phyloP scores from a whole-genome alignment of 2,888 invertebrate genomes.

The Drosophila limbata region DNA sequence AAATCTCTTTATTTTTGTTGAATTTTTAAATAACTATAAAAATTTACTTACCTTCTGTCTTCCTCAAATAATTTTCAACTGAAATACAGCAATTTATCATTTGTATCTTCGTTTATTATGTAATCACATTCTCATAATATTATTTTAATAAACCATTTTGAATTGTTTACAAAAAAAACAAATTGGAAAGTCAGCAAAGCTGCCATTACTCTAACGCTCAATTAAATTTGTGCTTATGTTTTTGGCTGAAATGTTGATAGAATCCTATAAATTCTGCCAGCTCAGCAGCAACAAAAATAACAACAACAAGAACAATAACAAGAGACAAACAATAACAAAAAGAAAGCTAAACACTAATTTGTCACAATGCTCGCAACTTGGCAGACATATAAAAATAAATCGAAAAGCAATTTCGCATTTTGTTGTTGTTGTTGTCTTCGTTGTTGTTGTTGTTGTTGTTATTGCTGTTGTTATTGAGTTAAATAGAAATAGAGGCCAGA shows the following conservation, averaged over 20 bases:
- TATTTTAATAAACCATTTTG: neutral
- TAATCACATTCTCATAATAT: neutral
- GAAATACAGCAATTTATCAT: neutral
- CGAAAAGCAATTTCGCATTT: slow-evolving; percentile 77
- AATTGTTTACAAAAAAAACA: neutral
- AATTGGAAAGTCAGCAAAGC: neutral
- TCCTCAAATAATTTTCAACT: neutral
- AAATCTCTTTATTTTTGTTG: no score
- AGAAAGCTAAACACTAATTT: slow-evolving; percentile 68
- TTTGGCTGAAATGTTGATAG: slow-evolving; percentile 28
- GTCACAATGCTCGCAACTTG: slow-evolving; percentile 76
- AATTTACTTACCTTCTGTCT: no score
- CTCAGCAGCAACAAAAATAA: slow-evolving; percentile 29
- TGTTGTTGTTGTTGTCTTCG: slow-evolving; percentile 23
- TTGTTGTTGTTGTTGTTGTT: slow-evolving; percentile 31
- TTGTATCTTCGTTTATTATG: neutral
- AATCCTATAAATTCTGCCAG: slow-evolving; percentile 46
- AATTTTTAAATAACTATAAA: no score
- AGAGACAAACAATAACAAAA: slow-evolving; percentile 27
- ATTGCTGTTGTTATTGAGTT: slow-evolving; percentile 56
- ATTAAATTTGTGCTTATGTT: slow-evolving; percentile 24
- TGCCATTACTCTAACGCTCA: slow-evolving; percentile 2
- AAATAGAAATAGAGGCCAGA: slow-evolving; percentile 59
- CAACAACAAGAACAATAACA: slow-evolving; percentile 16
- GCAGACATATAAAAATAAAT: slow-evolving; percentile 76